These are phyloP conservation scores for Digitonthophagus gazella DNA, from an alignment of 2,888 invertebrate species.

Conservation along the genomic window DNA sequence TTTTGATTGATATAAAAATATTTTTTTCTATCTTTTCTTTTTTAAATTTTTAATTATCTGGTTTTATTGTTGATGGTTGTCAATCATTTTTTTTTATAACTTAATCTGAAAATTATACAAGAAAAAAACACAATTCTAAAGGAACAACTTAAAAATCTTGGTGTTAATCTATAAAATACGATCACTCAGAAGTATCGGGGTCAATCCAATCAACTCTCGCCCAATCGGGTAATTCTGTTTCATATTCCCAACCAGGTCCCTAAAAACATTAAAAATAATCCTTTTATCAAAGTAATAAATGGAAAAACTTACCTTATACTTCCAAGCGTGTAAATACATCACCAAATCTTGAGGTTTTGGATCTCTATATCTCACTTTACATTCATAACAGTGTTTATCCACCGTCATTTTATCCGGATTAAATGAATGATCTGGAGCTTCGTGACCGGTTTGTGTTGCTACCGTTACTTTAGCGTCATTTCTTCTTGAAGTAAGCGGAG, in stretches of 20 bases:
- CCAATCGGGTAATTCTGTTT: constrained; percentile 91
- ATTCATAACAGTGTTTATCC: constrained; percentile 90
- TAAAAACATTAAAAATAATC: constrained; percentile 45
- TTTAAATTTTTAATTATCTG: constrained; percentile 14
- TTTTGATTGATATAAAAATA: constrained; percentile 40
- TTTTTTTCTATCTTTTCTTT: constrained; percentile 16
- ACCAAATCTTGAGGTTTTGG: constrained; percentile 89
- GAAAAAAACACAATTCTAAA: constrained; percentile 48
- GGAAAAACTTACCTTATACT: constrained; percentile 68
- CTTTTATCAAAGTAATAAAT: background rate
- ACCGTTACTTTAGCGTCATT: constrained; percentile 62
- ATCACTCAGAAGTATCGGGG: constrained; percentile 56
- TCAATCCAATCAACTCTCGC: constrained; percentile 83
- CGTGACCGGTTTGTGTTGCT: constrained; percentile 83
- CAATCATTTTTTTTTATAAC: background rate
- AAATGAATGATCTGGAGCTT: constrained; percentile 66
- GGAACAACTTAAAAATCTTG: constrained; percentile 42
- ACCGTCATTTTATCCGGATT: constrained; percentile 70
- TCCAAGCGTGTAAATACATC: constrained; percentile 96
- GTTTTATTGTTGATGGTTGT: constrained; percentile 2
- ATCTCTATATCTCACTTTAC: constrained; percentile 87
- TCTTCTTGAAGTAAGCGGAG: constrained; percentile 33
- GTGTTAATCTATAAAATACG: constrained; percentile 19
- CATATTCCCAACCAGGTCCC: constrained; percentile 94
- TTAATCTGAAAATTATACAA: constrained; percentile 26